These are phyloP conservation scores for Diabrotica virgifera DNA, from an alignment of 1,140 invertebrate species.

Conservation along the genomic window DNA sequence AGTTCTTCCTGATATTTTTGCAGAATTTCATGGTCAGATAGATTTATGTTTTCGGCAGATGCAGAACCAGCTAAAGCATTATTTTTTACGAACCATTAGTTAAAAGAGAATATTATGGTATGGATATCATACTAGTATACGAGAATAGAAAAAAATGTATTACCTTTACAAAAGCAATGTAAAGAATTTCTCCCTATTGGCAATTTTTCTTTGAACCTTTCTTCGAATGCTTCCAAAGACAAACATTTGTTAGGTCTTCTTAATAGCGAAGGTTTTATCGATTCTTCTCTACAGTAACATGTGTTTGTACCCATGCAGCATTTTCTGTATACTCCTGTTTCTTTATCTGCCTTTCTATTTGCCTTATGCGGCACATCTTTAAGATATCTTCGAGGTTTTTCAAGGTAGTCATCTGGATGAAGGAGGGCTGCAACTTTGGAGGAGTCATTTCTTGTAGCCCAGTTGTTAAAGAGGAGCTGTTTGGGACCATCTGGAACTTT, in stretches of 20 bases:
- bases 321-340: constrained; percentile 23
- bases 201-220: neutral
- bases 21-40: neutral
- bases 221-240: constrained; percentile 7
- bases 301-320: constrained; percentile 21
- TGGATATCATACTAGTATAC: no score
- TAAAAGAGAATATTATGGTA: neutral
- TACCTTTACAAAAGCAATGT: constrained; percentile 17
- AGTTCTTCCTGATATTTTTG: constrained; percentile 5
- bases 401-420: constrained; percentile 19
- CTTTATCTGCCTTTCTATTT: constrained; percentile 20
- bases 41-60: neutral
- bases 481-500: constrained; percentile 13
- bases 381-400: constrained; percentile 11
- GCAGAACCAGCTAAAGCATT: neutral
- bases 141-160: neutral
- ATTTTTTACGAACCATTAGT: no score
- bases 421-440: constrained; percentile 25
- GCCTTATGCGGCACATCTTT: constrained; percentile 6
- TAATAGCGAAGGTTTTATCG: constrained; percentile 24
- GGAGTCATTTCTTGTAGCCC: constrained; percentile 30
- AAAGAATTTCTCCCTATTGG: neutral
- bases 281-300: constrained; percentile 27
- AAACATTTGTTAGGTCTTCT: constrained; percentile 22
- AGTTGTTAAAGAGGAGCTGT: constrained; percentile 19